Base-by-base conservation (phyloP, 1,140 invertebrate genomes). In the Aphis gossypii region DNA sequence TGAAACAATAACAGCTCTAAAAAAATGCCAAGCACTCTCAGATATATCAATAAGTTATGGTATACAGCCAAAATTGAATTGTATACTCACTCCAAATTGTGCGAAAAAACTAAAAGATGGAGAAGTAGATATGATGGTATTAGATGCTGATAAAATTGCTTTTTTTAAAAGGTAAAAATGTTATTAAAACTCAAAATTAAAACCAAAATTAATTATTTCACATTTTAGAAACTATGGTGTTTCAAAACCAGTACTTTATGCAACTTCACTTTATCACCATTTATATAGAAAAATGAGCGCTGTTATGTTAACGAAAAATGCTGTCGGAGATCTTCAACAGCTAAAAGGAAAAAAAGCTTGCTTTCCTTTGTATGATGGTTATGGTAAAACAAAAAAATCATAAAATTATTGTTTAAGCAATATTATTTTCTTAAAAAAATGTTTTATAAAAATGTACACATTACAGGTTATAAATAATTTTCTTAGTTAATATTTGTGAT, bases 21-120 rank as follows among this genome's bases (percentile, higher is more conserved):
- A 56, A 48, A 93, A 93, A 44, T 93, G 92, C 30, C 82, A 93
- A 93, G 35, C 25, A 7, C 82, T 93, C 7, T 93, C 92, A 25
- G 92, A 93, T 86, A 93, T 93, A 84, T 83, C 92, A 44, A 54
- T 86, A n/a, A 41, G 48, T 93, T 93, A 86, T 56, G 92, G 92
- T n/a, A 93, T 93, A 86, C 68, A 86, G 14, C 92, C 92, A 7
- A 93, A 93, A 84, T 41, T 93, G 7, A 93, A 86, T 51, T 93
- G 92, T 44, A 56, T 83, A 86, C 7, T 51, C n/a, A n/a, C 3
- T 51, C 30, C 48, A 86, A 38, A 93, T 20, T 93, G 92, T 56
- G 92, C 46, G 0, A 83, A 93, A 54, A 54, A 38, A 30, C 44
- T 93, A 84, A 83, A 93, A 93, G 9, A 25, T 56, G 82, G 92